Base-by-base conservation (phyloP, 2,888 invertebrate genomes). In the Callosobruchus maculatus region DNA sequence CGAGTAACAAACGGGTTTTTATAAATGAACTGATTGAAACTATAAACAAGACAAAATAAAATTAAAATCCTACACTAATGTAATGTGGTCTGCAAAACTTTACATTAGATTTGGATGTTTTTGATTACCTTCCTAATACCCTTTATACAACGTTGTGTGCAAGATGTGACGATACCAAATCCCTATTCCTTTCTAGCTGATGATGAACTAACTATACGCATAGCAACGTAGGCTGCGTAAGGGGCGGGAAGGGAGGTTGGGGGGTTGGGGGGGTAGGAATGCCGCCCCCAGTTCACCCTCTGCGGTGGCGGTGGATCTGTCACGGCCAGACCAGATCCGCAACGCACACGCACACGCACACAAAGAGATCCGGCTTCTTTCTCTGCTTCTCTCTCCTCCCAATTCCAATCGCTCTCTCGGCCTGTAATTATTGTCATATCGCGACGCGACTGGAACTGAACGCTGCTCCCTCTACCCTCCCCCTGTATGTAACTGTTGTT, bases 341-440 rank as follows among this genome's bases (percentile, higher is more conserved):
- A 49, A 5, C 49, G 49, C 49, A 49, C 49, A 18, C 49, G 13
- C 49, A 86, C 85, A 49, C 49, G 49, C 49, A 49, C 49, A 86
- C 85, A 85, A 85, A 85, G 84, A 84, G 84, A 84, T 84, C n/a
- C n/a, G 83, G 83, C 83, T 84, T 84, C 84, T 84, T 85, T 85
- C 84, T 49, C 84, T 49, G 49, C 49, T 49, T 49, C 13, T 5
- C 49, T 18, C 9, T 49, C 13, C 49, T 49, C 49, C 13, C n/a
- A n/a, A n/a, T n/a, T n/a, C n/a, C n/a, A n/a, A n/a, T n/a, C 49
- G 1, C 49, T 7, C 18, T 49, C 18, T 49, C 49, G 82, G 81
- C 80, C 82, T 81, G 81, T 84, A 85, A 85, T 85, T 84, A 85
- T 83, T 85, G 85, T 84, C 84, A 84, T 84, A 49, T 49, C 49